Percentiles rank a stretch among this genome's conserved stretches.
Conservation (phyloP, 1,140 invertebrate species). For the Penaeus chinensis region DNA sequence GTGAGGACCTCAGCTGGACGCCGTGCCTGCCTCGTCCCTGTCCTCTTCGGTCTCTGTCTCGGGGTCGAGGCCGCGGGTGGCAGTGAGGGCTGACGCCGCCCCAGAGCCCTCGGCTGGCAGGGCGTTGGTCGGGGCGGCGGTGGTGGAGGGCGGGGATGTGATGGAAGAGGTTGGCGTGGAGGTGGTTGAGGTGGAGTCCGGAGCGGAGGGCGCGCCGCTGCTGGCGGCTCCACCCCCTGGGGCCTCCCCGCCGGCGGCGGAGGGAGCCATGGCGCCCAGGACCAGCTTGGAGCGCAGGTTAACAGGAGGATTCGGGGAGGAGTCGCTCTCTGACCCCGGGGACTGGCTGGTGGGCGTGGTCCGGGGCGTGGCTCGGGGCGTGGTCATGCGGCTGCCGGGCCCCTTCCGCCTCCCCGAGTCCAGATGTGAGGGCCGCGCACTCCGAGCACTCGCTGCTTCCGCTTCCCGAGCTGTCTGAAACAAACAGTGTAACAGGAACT, state of each 20-base stretch:
- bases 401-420: slow-evolving; percentile 63
- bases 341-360: slow-evolving; percentile 63
- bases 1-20: slow-evolving; percentile 53
- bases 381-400: slow-evolving; percentile 52
- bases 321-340: slow-evolving; percentile 64
- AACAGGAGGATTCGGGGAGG: slow-evolving; percentile 66
- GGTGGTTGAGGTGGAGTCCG: slow-evolving; percentile 62
- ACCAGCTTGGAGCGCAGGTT: slow-evolving; percentile 63
- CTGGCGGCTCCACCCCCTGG: slow-evolving; percentile 32
- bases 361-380: slow-evolving; percentile 55
- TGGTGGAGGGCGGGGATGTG: slow-evolving; percentile 61
- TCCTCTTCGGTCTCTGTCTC: slow-evolving; percentile 55
- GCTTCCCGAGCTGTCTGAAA: slow-evolving; percentile 69
- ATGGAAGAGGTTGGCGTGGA: slow-evolving; percentile 63
- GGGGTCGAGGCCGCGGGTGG: slow-evolving; percentile 56
- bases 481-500: slow-evolving; percentile 64
- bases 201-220: slow-evolving; percentile 54
- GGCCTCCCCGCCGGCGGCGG: slow-evolving; percentile 34
- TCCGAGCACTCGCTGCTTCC: slow-evolving; percentile 67
- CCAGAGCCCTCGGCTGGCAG: slow-evolving; percentile 43
- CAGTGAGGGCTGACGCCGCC: slow-evolving; percentile 55
- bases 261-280: slow-evolving; percentile 52
- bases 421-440: slow-evolving; percentile 66
- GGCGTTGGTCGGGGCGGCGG: slow-evolving; percentile 50
- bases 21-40: slow-evolving; percentile 49